Evolutionary conservation across 2,888 invertebrate genomes (phyloP), one percentile per base, ranked within the genome.

Genomic region (Scelioninae gen. 1): DNA sequence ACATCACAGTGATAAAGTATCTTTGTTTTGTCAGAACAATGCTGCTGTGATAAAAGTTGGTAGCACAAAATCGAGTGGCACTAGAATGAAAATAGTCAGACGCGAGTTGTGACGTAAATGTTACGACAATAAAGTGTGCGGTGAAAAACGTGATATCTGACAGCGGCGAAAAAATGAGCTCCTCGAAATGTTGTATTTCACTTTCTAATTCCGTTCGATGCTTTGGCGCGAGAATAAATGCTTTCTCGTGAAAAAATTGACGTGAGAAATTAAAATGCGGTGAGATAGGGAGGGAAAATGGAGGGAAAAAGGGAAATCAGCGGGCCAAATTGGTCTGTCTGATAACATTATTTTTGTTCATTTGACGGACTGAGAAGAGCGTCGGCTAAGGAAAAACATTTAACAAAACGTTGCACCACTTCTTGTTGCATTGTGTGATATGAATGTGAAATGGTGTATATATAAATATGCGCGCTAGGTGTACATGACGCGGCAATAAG

Each of bases 11-110:
- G 63, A 75, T 51, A 75, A 75, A 69, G 75, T 51, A 74, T 80
- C 68, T 81, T 81, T 72, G 69, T 75, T 75, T 75, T 72, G 75
- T 72, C 72, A 23, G 63, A 75, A 81, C 80, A 81, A 80, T 74
- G 34, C 58, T 38, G 53, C 32, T 13, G 80, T 58, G 80, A 75
- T 75, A 75, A 81, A 81, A 75, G 47, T 75, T 63, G 32, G 63
- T n/a, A 53, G 49, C 69, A 43, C 31, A 63, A 75, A 79, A 81
- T 75, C 75, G 75, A 81, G 80, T 81, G 49, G 56, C 38, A 23
- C 63, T 11, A 58, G 16, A 66, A 62, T 69, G 80, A 60, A 75
- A 75, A 81, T 81, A 81, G 80, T 81, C 80, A 75, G 80, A 75
- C 75, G 56, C 47, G 55, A 51, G 56, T 40, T n/a, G 69, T 77